Base-by-base conservation (phyloP, 30 jellyfish, hydroid and myxozoan species). In the Catostylus mosaicus region DNA sequence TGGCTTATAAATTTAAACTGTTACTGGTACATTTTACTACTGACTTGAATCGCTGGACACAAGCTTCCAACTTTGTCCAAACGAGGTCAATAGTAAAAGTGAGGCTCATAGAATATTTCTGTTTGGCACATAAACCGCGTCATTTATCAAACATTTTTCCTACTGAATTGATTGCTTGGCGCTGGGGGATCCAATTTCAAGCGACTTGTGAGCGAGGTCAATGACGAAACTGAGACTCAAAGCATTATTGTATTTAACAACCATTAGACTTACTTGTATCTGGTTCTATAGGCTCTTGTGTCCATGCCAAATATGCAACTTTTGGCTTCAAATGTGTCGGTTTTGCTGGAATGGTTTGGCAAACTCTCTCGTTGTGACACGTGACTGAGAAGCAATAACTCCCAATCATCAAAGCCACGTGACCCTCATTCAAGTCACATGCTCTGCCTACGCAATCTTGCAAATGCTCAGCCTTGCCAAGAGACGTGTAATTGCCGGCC, bases 301-400 rank as follows among this genome's bases (percentile, higher is more conserved):
- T 92, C 98, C 98, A 92, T 20, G 98, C 98, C 89, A 92, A 46
- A 59, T 92, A 92, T 23, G 98, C 98, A 27, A 92, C 98, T 75
- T 92, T 92, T 60, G 98, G 98, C 54, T 82, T 86, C 86, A 92
- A 52, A 30, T 92, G 98, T 19, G 97, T 84, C 46, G 98, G 98
- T 70, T 86, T 92, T 14, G 97, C 98, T 6, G 98, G 98, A 9
- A 92, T 87, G 38, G 98, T 92, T 67, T 92, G 98, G 67, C 98
- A 92, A 30, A 87, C 91, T 77, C 98, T 74, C 73, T 92, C 95
- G 68, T 92, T 92, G 63, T 92, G 91, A 75, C 98, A 92, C 87
- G 89, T 92, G 63, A 92, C 98, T 3, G 98, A 92, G 70, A 88
- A 92, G 80, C 98, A 92, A 57, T 92, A 92, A 71, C 80, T 90